These are phyloP conservation scores for Budorcas taxicolor DNA, from an alignment of 2,113 vertebrate species.

Conservation along the genomic window DNA sequence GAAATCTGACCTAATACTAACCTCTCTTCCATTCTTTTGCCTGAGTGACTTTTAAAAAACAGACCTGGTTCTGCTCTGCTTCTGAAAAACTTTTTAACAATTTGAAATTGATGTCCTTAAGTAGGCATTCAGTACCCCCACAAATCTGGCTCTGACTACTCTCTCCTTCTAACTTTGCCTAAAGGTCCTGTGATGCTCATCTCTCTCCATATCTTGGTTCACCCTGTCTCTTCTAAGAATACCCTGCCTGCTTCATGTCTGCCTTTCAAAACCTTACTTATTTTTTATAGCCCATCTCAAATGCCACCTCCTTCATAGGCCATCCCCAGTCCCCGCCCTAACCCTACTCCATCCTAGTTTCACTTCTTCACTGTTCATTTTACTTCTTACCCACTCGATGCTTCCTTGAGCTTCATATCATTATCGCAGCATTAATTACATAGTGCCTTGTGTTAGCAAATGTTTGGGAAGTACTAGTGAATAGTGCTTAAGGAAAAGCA, in stretches of 20 bases:
- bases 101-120: conserved; percentile 17
- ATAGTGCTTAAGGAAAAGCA: background rate
- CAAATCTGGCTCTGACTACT: background rate
- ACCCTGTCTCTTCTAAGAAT: background rate
- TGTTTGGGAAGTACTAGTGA: background rate
- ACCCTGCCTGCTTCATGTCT: background rate
- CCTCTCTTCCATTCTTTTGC: background rate
- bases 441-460: background rate
- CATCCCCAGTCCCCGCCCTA: background rate
- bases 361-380: background rate
- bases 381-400: background rate
- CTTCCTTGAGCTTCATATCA: background rate
- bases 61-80: background rate
- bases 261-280: background rate
- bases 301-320: background rate
- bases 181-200: background rate
- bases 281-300: background rate
- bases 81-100: background rate
- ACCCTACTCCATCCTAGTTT: background rate
- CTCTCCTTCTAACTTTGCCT: background rate
- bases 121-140: background rate
- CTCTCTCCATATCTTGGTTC: background rate
- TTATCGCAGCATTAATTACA: background rate
- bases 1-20: conserved; percentile 1
- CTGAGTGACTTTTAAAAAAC: background rate